Conservation (phyloP, 2,797 vertebrate species). For the Harpagifer antarcticus region DNA sequence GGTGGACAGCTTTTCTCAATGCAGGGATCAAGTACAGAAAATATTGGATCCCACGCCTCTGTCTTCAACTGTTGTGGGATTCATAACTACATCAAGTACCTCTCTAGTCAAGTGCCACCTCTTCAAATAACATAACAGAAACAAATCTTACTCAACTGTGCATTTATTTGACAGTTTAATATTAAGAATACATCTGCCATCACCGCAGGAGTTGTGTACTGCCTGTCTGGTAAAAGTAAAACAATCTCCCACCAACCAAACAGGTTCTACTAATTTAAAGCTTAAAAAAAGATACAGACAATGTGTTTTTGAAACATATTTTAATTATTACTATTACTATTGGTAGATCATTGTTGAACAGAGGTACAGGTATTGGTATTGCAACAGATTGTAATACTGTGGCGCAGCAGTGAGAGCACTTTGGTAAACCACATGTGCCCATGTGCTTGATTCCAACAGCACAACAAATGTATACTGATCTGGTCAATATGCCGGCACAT, state of each 20-base stretch:
- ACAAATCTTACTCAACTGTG: constrained; percentile 5
- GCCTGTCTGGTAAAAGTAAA: background rate
- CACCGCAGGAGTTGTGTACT: background rate
- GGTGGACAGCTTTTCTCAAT: background rate
- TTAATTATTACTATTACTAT: constrained; percentile 73
- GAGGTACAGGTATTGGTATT: constrained; percentile 82
- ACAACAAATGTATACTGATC: constrained; percentile 56
- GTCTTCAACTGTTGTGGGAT: constrained; percentile 2
- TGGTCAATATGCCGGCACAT: constrained; percentile 61
- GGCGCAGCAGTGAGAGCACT: constrained; percentile 77
- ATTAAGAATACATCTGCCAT: background rate
- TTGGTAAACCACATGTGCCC: constrained; percentile 70
- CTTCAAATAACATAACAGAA: constrained; percentile 18
- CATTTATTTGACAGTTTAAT: constrained; percentile 2
- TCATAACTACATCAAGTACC: constrained; percentile 21
- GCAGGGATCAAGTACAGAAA: constrained; percentile 14
- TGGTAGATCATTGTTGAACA: constrained; percentile 78
- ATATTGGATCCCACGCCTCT: constrained; percentile 7
- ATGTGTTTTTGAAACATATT: constrained; percentile 63
- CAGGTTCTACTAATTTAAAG: background rate
- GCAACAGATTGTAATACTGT: constrained; percentile 71
- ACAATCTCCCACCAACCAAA: background rate
- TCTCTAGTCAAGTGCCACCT: constrained; percentile 28
- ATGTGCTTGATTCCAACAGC: constrained; percentile 65
- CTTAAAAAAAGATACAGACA: constrained; percentile 12